phyloP scores from a whole-genome alignment of 2,113 vertebrate species.

The Hemichromis elongatus region DNA sequence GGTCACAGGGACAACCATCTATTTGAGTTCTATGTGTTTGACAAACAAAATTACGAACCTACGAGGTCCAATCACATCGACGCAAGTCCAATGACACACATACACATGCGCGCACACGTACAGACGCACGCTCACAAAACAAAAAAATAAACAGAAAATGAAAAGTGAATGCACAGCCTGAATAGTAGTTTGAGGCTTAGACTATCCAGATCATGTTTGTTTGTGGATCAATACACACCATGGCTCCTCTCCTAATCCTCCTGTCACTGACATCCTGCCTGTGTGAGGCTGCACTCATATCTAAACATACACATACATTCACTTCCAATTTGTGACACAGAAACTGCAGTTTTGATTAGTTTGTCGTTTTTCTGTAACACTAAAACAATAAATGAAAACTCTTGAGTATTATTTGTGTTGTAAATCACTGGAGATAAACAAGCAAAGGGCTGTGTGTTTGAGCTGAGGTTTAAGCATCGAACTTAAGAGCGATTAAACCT shows the following conservation, averaged over 20 bases:
- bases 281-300: background rate
- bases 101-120: background rate
- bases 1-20: background rate
- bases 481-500: background rate
- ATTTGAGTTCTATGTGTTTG: slow-evolving; percentile 4
- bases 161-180: slow-evolving; percentile 22
- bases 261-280: slow-evolving; percentile 33
- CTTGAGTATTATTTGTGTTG: background rate
- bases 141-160: background rate
- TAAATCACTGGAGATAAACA: background rate
- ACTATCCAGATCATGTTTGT: slow-evolving; percentile 57
- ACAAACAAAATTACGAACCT: slow-evolving; percentile 6
- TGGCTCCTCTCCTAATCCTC: slow-evolving; percentile 48
- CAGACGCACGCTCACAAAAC: background rate
- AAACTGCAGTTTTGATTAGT: background rate
- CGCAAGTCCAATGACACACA: background rate
- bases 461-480: background rate
- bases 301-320: background rate
- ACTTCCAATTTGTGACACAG: background rate
- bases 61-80: background rate
- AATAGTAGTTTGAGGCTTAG: slow-evolving; percentile 65
- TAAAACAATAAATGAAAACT: background rate
- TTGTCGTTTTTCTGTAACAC: background rate
- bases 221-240: slow-evolving; percentile 63
- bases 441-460: background rate